Conservation (phyloP, 2,113 vertebrate genomes). For the Daubentonia madagascariensis region DNA sequence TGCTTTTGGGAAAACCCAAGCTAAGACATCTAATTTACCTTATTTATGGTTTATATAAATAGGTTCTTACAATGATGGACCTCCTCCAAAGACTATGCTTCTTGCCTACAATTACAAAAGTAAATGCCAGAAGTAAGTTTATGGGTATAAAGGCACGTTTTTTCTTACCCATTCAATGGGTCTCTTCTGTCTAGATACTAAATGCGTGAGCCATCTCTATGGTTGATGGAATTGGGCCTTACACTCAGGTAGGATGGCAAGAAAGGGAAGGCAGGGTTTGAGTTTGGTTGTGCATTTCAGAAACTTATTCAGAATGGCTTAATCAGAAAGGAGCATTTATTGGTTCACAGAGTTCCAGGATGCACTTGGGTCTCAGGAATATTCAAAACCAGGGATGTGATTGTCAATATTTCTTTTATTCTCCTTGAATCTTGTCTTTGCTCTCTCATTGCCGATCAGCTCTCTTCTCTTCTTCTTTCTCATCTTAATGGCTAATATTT, state of each 20-base stretch:
- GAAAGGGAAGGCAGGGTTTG: neutral
- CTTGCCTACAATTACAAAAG: neutral
- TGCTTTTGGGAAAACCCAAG: neutral
- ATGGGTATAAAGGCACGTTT: neutral
- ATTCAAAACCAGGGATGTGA: neutral
- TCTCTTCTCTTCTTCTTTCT: neutral
- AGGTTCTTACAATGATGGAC: neutral
- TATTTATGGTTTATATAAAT: neutral
- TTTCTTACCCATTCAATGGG: neutral
- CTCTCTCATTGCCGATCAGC: neutral
- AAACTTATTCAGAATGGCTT: neutral
- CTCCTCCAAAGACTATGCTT: neutral
- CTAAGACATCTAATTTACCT: neutral
- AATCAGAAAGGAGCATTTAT: neutral
- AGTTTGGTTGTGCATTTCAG: neutral
- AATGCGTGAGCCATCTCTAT: neutral
- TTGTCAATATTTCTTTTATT: neutral
- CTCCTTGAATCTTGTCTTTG: neutral
- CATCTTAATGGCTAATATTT: constrained; percentile 16
- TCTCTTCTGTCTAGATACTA: neutral
- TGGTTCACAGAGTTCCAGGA: neutral
- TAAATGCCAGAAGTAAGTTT: neutral
- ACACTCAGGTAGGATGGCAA: neutral
- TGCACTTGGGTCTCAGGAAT: neutral
- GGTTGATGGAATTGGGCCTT: neutral